phyloP scores from a whole-genome alignment of 2,113 vertebrate genomes.

The Suncus etruscus region DNA sequence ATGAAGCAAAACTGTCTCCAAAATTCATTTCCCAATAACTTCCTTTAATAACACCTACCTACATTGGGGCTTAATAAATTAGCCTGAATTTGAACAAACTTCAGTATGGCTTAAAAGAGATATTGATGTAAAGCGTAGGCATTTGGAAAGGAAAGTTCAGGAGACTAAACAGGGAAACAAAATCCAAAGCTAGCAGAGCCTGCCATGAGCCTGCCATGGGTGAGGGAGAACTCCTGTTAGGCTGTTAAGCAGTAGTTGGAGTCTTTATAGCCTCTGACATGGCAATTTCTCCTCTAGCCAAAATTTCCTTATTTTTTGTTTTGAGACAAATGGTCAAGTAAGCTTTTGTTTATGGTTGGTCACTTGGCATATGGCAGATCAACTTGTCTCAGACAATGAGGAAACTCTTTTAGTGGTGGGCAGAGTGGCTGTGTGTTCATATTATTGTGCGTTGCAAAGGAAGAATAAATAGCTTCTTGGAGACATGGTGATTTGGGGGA shows the following conservation, averaged over 20 bases:
- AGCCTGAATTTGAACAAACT: conserved; percentile 39
- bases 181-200: conserved; percentile 81
- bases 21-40: not conserved
- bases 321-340: conserved; percentile 88
- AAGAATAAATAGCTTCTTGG: conserved; percentile 82
- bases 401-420: conserved; percentile 82
- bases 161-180: conserved; percentile 52
- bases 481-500: conserved; percentile 39
- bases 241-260: conserved; percentile 85
- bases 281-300: conserved; percentile 88
- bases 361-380: conserved; percentile 87
- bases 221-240: conserved; percentile 73
- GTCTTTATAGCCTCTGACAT: conserved; percentile 82
- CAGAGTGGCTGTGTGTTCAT: conserved; percentile 84
- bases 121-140: not conserved
- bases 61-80: conserved; percentile 56
- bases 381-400: conserved; percentile 87
- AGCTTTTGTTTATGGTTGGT: conserved; percentile 91
- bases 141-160: conserved; percentile 3
- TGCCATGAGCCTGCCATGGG: conserved; percentile 82
- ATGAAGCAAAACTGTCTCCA: not conserved
- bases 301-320: conserved; percentile 91
- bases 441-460: conserved; percentile 64
- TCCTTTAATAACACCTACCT: conserved; percentile 56
- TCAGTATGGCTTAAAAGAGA: not conserved